Conservation (phyloP, 2,797 vertebrate genomes). For the Gambelia wislizenii region DNA sequence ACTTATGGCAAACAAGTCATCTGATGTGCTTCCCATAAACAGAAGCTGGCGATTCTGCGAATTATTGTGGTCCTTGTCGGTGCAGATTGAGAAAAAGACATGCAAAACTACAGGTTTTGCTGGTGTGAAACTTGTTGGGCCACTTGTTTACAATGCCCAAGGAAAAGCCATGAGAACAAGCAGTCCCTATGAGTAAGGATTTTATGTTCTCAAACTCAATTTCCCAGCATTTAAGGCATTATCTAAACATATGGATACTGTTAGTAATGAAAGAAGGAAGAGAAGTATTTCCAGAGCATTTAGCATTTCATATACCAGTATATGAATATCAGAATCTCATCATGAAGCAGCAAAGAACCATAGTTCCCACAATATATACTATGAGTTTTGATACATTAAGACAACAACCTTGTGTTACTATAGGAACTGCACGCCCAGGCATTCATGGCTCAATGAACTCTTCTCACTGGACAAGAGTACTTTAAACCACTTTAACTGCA, state of each 20-base stretch:
- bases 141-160: not conserved
- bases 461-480: constrained; percentile 20
- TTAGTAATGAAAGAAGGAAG: not conserved
- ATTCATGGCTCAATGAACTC: constrained; percentile 30
- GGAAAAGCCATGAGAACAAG: not conserved
- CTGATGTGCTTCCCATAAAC: not conserved
- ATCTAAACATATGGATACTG: not conserved
- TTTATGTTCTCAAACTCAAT: not conserved
- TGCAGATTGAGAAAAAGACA: not conserved
- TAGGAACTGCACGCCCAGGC: constrained; percentile 58
- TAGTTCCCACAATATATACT: constrained; percentile 29
- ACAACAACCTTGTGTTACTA: constrained; percentile 51
- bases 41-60: not conserved
- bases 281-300: not conserved
- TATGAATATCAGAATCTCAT: constrained; percentile 35
- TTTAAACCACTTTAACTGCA: constrained; percentile 33
- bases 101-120: not conserved
- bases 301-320: constrained; percentile 30
- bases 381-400: constrained; percentile 39
- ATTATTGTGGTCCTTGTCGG: not conserved
- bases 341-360: not conserved
- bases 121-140: not conserved
- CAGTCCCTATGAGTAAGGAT: not conserved
- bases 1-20: not conserved
- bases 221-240: not conserved